Conservation (phyloP, 2,888 invertebrate species). For the Hirtodrosophila confusa region DNA sequence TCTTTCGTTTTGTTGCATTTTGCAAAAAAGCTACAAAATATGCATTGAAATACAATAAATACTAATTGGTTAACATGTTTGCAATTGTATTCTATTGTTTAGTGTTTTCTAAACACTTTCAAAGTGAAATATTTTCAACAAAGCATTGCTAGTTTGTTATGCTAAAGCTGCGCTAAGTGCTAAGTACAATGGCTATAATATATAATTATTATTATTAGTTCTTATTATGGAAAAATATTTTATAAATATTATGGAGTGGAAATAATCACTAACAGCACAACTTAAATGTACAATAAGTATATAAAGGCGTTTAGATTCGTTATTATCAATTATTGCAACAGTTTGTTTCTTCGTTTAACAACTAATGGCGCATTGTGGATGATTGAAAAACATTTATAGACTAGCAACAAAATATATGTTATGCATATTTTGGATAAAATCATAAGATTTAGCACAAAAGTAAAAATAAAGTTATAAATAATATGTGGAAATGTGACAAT, state of each 20-base stretch:
- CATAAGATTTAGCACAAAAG: constrained; percentile 48
- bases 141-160: constrained; percentile 71
- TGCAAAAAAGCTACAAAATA: constrained; percentile 57
- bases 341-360: constrained; percentile 47
- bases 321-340: constrained; percentile 69
- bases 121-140: constrained; percentile 65
- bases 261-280: constrained; percentile 70
- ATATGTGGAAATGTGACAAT: constrained; percentile 33
- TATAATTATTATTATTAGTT: constrained; percentile 20
- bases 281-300: constrained; percentile 48
- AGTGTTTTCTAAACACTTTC: constrained; percentile 59
- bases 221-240: constrained; percentile 13
- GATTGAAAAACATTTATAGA: constrained; percentile 53
- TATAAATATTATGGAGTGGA: constrained; percentile 31
- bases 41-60: constrained; percentile 30
- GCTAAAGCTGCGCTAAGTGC: constrained; percentile 73
- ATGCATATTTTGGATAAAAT: constrained; percentile 35
- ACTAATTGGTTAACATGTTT: constrained; percentile 47
- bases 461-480: constrained; percentile 27
- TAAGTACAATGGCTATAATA: constrained; percentile 46
- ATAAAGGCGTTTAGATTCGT: constrained; percentile 63
- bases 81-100: constrained; percentile 43
- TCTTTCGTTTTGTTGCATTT: constrained; percentile 29
- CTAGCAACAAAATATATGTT: constrained; percentile 64
- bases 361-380: constrained; percentile 64